phyloP scores from a whole-genome alignment of 2,113 vertebrate genomes.

The Dipodomys ordii region DNA sequence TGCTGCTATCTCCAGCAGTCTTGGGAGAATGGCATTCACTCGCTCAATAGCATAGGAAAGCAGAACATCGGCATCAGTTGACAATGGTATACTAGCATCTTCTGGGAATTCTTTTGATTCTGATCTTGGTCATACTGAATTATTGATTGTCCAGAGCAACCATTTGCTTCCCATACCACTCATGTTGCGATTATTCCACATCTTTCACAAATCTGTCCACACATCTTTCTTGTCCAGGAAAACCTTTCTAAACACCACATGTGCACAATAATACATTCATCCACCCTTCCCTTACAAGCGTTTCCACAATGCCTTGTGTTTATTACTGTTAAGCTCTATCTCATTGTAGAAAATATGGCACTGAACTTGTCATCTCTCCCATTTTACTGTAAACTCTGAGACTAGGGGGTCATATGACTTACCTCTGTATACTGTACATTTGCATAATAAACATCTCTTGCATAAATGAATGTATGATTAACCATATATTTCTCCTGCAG shows the following conservation, averaged over 20 bases:
- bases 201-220: background rate
- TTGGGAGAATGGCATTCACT: background rate
- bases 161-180: background rate
- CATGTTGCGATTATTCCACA: background rate
- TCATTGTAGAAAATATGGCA: background rate
- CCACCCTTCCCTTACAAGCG: rapidly evolving
- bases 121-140: background rate
- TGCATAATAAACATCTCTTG: background rate
- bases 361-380: background rate
- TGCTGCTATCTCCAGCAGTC: background rate
- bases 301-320: background rate
- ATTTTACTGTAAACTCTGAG: background rate
- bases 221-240: background rate
- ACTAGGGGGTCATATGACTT: background rate
- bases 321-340: background rate
- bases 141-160: background rate
- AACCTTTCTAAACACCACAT: background rate
- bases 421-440: background rate
- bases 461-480: background rate
- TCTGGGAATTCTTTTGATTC: slow-evolving; percentile 21
- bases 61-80: background rate
- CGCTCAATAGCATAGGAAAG: background rate
- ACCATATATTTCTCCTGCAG: background rate
- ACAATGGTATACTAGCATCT: background rate
- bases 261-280: background rate